A percentile compares a stretch with the other conserved stretches of the same genome.
Conservation (phyloP, 2,888 invertebrate genomes). For the Drosophila atripex region DNA sequence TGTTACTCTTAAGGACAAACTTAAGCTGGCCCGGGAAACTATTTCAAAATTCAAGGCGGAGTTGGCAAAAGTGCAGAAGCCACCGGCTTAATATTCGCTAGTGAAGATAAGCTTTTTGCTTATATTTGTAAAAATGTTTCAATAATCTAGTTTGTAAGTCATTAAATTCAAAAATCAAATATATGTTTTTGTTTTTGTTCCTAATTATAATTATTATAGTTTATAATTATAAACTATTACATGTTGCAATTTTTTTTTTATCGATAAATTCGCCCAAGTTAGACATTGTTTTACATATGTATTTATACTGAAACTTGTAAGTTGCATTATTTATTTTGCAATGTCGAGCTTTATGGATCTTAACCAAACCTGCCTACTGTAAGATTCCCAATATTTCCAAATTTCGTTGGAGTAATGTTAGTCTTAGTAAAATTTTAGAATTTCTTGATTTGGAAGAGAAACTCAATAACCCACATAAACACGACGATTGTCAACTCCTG, state of each 20-base stretch:
- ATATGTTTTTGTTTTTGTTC: too few relatives aligned
- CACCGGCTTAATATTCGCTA: conserved; percentile 43
- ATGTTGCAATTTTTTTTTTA: not conserved
- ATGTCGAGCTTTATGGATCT: not conserved
- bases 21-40: conserved; percentile 93
- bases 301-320: too few relatives aligned
- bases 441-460: too few relatives aligned
- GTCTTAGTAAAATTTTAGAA: too few relatives aligned
- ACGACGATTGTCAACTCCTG: too few relatives aligned
- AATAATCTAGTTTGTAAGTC: not conserved
- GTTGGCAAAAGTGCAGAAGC: conserved; percentile 85
- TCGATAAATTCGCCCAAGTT: not conserved
- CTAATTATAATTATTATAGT: too few relatives aligned
- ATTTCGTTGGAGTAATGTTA: too few relatives aligned
- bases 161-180: not conserved
- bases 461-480: too few relatives aligned
- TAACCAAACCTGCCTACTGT: not conserved
- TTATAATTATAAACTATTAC: too few relatives aligned
- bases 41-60: conserved; percentile 92
- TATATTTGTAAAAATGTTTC: not conserved
- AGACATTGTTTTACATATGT: too few relatives aligned
- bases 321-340: not conserved
- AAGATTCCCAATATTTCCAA: too few relatives aligned
- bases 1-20: conserved; percentile 91
- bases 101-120: too few relatives aligned